Evolutionary conservation across 2,113 vertebrate genomes (phyloP).

Genomic region (Malurus alboscapulatus): DNA sequence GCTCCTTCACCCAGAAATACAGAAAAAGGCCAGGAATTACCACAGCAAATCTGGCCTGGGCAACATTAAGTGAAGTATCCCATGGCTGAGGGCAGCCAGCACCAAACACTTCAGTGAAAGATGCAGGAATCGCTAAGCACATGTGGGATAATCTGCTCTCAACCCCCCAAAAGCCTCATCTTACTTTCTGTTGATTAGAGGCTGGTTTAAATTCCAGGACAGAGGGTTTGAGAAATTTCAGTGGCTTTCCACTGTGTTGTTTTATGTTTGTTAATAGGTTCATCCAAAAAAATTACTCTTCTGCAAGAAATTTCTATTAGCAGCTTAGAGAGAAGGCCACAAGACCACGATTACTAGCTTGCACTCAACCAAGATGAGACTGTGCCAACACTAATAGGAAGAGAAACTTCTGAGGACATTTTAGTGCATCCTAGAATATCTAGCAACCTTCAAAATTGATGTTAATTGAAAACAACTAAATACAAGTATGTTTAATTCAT

Average conservation of each 20-base stretch:
- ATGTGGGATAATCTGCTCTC: not conserved
- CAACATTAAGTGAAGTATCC: rapidly evolving
- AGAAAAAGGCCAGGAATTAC: not conserved
- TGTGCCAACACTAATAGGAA: slow-evolving; percentile 35
- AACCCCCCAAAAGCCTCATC: not conserved
- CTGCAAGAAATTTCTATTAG: not conserved
- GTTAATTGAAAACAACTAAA: slow-evolving; percentile 25
- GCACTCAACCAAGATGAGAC: not conserved
- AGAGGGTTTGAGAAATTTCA: slow-evolving; percentile 43
- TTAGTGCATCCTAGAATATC: slow-evolving; percentile 20
- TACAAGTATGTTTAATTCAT: slow-evolving; percentile 38
- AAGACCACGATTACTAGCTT: slow-evolving; percentile 22
- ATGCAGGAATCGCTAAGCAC: not conserved
- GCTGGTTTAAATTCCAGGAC: not conserved
- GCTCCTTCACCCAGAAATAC: not conserved
- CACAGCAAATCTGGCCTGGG: not conserved
- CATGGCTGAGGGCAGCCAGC: not conserved
- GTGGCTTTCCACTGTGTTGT: slow-evolving; percentile 23
- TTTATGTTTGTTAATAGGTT: slow-evolving; percentile 14
- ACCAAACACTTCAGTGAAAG: not conserved
- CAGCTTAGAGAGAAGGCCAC: slow-evolving; percentile 22
- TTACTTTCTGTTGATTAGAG: not conserved
- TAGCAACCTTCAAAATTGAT: slow-evolving; percentile 18
- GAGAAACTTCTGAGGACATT: slow-evolving; percentile 28
- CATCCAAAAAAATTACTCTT: slow-evolving; percentile 1